These are phyloP conservation scores for Cordilura impudica DNA, from an alignment of 2,888 invertebrate genomes.

Conservation along the genomic window DNA sequence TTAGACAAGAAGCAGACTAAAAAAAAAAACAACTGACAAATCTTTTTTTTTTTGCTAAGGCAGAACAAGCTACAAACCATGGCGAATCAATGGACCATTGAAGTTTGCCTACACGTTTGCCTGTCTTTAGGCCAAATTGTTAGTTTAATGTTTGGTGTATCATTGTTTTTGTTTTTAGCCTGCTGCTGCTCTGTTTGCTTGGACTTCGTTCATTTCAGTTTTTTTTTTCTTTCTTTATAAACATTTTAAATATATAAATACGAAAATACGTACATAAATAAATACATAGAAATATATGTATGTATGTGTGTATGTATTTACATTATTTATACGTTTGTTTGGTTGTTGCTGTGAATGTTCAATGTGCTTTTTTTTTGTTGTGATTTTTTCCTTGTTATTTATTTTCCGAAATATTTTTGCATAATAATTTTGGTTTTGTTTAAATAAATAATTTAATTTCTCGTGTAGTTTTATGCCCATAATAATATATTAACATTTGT, in stretches of 20 bases:
- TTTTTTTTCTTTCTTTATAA: neutral
- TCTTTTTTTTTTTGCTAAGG: no score
- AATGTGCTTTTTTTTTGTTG: neutral
- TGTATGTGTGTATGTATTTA: no score
- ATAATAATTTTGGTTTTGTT: slow-evolving; percentile 15
- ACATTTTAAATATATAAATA: neutral
- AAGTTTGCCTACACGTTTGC: neutral
- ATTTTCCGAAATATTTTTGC: neutral
- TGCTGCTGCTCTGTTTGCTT: neutral
- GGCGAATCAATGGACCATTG: neutral
- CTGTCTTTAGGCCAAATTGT: neutral
- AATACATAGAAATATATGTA: no score
- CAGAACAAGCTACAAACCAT: neutral
- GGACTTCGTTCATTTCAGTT: neutral
- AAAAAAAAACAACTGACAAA: neutral
- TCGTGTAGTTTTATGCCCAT: slow-evolving; percentile 19
- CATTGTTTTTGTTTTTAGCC: neutral
- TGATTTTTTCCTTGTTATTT: neutral
- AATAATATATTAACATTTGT: slow-evolving; percentile 4
- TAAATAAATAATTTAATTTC: slow-evolving; percentile 2
- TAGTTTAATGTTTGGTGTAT: neutral
- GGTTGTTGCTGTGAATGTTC: no score
- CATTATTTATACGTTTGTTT: no score
- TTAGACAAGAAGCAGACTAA: slow-evolving; percentile 23
- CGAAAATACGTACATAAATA: no score